Conservation (phyloP, 2,113 vertebrate species). For the Heterotilapia buettikoferi region DNA sequence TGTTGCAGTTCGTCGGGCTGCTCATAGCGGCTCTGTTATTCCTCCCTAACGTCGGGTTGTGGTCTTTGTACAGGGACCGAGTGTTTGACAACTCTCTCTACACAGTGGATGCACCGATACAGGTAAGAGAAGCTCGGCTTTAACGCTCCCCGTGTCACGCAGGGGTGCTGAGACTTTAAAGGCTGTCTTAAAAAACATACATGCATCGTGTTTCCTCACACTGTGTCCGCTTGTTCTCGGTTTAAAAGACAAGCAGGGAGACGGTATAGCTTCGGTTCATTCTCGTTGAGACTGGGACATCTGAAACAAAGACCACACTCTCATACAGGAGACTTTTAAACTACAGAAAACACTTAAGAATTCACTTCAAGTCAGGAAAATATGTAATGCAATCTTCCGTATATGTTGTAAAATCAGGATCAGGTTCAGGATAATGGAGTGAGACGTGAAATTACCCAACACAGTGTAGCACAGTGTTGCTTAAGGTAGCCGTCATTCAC, state of each 20-base stretch:
- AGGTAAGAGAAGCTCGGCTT: constrained; percentile 53
- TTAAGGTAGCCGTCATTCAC: background rate
- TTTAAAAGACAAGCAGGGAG: background rate
- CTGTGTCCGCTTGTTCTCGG: background rate
- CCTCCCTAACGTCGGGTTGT: constrained; percentile 88
- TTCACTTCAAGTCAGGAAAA: background rate
- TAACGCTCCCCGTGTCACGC: background rate
- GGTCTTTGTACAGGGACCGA: constrained; percentile 86
- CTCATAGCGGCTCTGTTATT: constrained; percentile 82
- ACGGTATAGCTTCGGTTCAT: rapidly evolving
- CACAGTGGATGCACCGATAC: constrained; percentile 37
- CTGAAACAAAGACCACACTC: background rate
- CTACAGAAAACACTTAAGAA: background rate
- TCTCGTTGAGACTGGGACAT: background rate
- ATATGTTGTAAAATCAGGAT: background rate
- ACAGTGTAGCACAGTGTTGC: background rate
- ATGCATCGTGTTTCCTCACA: rapidly evolving
- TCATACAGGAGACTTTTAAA: background rate
- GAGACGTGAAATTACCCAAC: background rate
- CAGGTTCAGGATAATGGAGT: background rate
- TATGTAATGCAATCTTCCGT: background rate
- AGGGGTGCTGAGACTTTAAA: background rate
- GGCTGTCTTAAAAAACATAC: background rate
- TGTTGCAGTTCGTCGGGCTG: constrained; percentile 85
- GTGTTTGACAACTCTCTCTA: constrained; percentile 77